These are phyloP conservation scores for Drosophila ercepeae DNA, from an alignment of 1,140 invertebrate species.

Conservation along the genomic window DNA sequence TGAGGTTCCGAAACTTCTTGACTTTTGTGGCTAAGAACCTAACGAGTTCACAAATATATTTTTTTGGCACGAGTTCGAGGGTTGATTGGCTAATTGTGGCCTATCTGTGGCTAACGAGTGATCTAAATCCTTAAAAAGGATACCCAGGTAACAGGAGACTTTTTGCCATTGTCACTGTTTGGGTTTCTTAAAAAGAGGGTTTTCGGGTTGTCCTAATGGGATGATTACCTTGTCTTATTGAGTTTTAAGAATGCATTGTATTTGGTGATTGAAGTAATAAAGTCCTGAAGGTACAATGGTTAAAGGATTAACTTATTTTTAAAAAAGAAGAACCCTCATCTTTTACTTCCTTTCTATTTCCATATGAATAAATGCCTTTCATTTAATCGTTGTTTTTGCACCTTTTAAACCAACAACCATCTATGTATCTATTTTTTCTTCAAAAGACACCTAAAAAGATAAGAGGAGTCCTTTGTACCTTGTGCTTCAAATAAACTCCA, in stretches of 20 bases:
- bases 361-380: no score
- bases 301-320: no score
- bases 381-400: no score
- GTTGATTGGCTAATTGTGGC: constrained; percentile 28
- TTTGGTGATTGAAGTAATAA: no score
- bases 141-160: neutral
- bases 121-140: neutral
- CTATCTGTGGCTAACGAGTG: neutral
- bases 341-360: no score
- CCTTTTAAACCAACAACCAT: no score
- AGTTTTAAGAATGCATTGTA: neutral
- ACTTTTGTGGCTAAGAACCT: neutral
- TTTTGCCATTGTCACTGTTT: neutral
- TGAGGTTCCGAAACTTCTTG: constrained; percentile 21
- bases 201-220: constrained; percentile 17
- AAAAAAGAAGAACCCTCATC: no score
- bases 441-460: no score
- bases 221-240: constrained; percentile 11
- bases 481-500: no score
- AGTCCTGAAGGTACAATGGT: no score
- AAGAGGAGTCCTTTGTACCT: no score
- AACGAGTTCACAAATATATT: constrained; percentile 5
- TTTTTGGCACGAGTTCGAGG: neutral
- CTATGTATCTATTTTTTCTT: no score
- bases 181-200: neutral